Evolutionary conservation across 2,113 vertebrate species (phyloP).

Genomic region (Corapipo altera): DNA sequence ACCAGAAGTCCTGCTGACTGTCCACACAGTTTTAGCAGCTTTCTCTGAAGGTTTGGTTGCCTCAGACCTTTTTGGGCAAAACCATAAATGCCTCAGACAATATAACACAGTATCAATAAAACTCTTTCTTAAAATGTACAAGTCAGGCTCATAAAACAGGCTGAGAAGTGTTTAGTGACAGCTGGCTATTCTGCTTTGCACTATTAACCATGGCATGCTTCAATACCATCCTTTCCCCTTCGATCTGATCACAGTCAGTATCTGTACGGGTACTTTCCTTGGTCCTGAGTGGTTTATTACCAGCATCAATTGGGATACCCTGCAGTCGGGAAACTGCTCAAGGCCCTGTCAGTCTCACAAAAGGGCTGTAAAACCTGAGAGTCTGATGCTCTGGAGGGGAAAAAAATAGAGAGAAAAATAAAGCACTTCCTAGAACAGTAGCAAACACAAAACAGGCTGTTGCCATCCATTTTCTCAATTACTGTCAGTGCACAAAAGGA

Average conservation of each 20-base stretch:
- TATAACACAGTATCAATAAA: neutral
- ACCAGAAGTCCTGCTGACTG: neutral
- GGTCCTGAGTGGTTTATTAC: neutral
- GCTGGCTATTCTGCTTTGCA: neutral
- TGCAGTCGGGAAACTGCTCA: neutral
- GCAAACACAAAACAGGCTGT: neutral
- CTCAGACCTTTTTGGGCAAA: neutral
- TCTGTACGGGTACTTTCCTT: neutral
- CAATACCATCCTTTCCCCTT: neutral
- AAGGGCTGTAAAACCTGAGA: neutral
- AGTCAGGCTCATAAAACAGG: neutral
- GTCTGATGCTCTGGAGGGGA: neutral
- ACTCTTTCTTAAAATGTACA: neutral
- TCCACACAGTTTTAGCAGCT: neutral
- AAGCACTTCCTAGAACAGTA: neutral
- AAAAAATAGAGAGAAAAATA: neutral
- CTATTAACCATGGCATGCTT: neutral
- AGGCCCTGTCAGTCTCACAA: neutral
- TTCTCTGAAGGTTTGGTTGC: neutral
- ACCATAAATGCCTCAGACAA: neutral
- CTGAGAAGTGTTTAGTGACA: neutral
- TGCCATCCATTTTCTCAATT: constrained; percentile 35
- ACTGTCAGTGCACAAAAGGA: constrained; percentile 4
- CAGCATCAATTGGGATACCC: neutral
- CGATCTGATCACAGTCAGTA: neutral